phyloP scores from a whole-genome alignment of 2,113 vertebrate species.

The Machaerirhynchus nigripectus region DNA sequence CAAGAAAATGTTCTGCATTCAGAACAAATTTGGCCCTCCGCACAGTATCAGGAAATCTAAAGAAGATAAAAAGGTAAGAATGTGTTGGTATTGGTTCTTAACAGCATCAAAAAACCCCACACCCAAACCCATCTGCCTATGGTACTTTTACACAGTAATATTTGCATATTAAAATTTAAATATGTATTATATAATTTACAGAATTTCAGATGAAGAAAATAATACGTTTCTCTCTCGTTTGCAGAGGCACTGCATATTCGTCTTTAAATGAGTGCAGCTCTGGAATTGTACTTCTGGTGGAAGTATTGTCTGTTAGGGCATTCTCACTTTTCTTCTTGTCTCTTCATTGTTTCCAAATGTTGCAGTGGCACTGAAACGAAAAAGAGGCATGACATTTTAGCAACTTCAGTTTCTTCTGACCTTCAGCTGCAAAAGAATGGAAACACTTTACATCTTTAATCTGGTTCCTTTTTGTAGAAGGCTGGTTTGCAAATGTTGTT shows the following conservation, averaged over 20 bases:
- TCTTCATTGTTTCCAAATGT: constrained; percentile 64
- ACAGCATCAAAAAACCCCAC: background rate
- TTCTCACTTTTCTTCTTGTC: constrained; percentile 40
- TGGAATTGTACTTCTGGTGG: constrained; percentile 5
- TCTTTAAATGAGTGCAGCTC: constrained; percentile 16
- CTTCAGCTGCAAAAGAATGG: constrained; percentile 11
- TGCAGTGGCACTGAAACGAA: constrained; percentile 23
- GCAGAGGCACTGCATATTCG: background rate
- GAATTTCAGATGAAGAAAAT: background rate
- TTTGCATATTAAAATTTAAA: background rate
- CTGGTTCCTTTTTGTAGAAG: background rate
- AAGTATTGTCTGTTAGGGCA: constrained; percentile 2
- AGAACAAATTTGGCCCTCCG: constrained; percentile 75
- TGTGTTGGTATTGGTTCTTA: background rate
- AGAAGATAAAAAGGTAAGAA: constrained; percentile 89
- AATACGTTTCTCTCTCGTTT: background rate
- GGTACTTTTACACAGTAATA: background rate
- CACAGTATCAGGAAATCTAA: constrained; percentile 78
- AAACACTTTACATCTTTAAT: background rate
- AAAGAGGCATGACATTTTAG: constrained; percentile 29
- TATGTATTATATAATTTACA: background rate
- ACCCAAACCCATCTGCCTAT: background rate
- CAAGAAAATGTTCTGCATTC: constrained; percentile 86
- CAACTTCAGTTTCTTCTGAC: constrained; percentile 3
- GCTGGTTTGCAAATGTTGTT: background rate